phyloP scores from a whole-genome alignment of 2,888 invertebrate species.

The Geophilus truncorum region DNA sequence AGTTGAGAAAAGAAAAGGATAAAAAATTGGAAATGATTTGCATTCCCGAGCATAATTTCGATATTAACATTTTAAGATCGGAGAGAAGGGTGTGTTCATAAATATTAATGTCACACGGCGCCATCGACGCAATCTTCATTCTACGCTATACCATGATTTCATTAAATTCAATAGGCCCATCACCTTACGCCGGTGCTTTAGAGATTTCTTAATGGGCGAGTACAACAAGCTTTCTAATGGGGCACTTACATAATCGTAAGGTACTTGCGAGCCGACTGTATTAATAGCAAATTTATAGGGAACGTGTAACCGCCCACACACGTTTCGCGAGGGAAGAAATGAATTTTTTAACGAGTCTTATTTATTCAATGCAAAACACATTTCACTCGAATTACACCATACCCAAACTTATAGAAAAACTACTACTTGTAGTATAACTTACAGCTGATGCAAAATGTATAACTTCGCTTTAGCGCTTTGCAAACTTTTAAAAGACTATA shows the following conservation, averaged over 20 bases:
- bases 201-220: constrained; percentile 28
- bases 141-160: constrained; percentile 18
- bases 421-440: constrained; percentile 14
- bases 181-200: constrained; percentile 22
- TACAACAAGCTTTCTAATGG: constrained; percentile 30
- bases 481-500: constrained; percentile 23
- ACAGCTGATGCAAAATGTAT: constrained; percentile 27
- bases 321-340: constrained; percentile 15
- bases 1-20: not conserved
- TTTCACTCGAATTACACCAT: constrained; percentile 12
- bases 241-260: constrained; percentile 29
- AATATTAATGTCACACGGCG: constrained; percentile 31
- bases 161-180: constrained; percentile 33
- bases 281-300: constrained; percentile 31
- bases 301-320: constrained; percentile 16
- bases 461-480: constrained; percentile 22
- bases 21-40: constrained; percentile 18
- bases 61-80: constrained; percentile 31
- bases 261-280: constrained; percentile 4
- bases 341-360: constrained; percentile 27
- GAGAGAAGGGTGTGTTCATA: constrained; percentile 27
- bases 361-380: constrained; percentile 24
- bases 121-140: constrained; percentile 1
- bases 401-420: not conserved
- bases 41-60: constrained; percentile 31